Evolutionary conservation across 2,113 vertebrate genomes (phyloP).

Genomic region (Campylomormyrus tamandua): DNA sequence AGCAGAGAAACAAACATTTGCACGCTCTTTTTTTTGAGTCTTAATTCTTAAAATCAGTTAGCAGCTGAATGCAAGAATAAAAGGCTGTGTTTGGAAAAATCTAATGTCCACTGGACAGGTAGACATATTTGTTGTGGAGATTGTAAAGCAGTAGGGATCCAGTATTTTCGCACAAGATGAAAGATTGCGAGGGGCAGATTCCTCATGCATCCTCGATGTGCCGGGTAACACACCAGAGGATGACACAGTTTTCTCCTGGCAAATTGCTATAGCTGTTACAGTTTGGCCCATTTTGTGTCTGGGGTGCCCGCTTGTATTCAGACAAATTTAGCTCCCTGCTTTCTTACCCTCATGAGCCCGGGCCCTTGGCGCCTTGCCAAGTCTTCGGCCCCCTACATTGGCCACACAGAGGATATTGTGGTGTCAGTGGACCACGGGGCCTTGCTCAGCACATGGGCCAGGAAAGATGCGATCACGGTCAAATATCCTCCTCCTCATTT

Average conservation of each 20-base stretch:
- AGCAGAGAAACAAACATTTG: background rate
- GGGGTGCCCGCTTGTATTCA: slow-evolving; percentile 16
- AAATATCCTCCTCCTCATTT: background rate
- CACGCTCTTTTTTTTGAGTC: background rate
- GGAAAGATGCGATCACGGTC: background rate
- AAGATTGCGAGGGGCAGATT: background rate
- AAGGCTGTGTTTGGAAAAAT: background rate
- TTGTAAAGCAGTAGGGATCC: background rate
- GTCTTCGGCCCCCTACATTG: background rate
- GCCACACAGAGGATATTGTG: background rate
- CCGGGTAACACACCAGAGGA: background rate
- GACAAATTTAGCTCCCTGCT: slow-evolving; percentile 38
- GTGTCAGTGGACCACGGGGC: background rate
- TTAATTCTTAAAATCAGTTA: background rate
- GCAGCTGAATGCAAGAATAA: background rate
- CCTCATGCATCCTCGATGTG: background rate
- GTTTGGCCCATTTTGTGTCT: slow-evolving; percentile 3
- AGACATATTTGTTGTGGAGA: background rate
- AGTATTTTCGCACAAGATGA: background rate
- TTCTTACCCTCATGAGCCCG: slow-evolving; percentile 25
- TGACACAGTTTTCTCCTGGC: background rate
- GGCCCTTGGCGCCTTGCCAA: slow-evolving; percentile 25
- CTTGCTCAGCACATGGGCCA: background rate
- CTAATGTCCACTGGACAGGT: background rate
- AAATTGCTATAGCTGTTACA: background rate